phyloP scores from a whole-genome alignment of 2,888 invertebrate genomes.

The Chloroclysta siterata region DNA sequence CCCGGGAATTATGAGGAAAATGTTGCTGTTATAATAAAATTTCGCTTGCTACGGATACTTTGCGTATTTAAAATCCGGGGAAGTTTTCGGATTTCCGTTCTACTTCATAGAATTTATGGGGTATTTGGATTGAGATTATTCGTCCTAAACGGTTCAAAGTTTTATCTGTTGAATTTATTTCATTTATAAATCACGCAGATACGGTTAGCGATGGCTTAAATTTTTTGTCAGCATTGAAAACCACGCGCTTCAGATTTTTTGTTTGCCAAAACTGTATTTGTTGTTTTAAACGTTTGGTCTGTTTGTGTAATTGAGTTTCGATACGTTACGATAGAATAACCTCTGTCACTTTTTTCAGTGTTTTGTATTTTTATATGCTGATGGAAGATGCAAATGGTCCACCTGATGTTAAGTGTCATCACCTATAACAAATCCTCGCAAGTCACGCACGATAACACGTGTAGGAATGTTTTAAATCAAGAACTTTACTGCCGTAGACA shows the following conservation, averaged over 20 bases:
- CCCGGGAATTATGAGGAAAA: constrained; percentile 1
- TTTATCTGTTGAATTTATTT: constrained; percentile 55
- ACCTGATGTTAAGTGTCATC: too few species aligned
- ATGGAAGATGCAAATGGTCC: too few species aligned
- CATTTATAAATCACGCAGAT: constrained; percentile 55
- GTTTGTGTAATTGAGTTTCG: background rate
- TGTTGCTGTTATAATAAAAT: constrained; percentile 1
- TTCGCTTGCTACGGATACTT: constrained; percentile 12
- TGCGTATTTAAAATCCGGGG: constrained; percentile 16
- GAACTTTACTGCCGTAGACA: too few species aligned
- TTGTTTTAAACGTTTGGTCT: background rate
- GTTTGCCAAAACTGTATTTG: constrained; percentile 24
- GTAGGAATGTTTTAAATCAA: too few species aligned
- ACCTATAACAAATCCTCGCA: too few species aligned
- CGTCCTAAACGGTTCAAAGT: constrained; percentile 45
- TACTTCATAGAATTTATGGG: constrained; percentile 40
- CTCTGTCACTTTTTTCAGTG: too few species aligned
- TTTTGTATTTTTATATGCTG: too few species aligned
- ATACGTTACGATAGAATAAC: too few species aligned
- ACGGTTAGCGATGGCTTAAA: constrained; percentile 38
- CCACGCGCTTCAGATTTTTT: constrained; percentile 17
- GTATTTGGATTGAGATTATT: constrained; percentile 43
- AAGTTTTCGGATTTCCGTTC: constrained; percentile 22
- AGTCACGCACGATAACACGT: too few species aligned
- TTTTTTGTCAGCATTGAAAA: constrained; percentile 45